Base-by-base conservation (phyloP, 2,113 vertebrate genomes). In the Sinocyclocheilus maitianheensis region DNA sequence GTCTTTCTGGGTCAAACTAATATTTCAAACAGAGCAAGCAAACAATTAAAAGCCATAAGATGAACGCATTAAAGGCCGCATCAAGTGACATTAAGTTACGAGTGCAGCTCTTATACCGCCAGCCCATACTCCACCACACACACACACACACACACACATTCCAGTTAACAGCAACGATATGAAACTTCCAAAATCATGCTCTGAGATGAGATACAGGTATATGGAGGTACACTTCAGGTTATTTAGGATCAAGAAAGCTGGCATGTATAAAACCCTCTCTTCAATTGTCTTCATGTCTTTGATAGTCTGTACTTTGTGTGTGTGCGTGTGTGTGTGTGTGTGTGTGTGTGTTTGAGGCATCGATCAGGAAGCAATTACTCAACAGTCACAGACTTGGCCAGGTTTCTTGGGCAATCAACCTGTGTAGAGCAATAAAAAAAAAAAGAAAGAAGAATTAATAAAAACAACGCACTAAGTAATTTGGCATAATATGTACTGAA, bases 371-470 rank as follows among this genome's bases (percentile, higher is more conserved):
- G 16, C 37, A 46, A 91, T 97, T 94, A 99, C 92, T 99, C 97
- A 62, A 99, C 98, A 10, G 98, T 99, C 90, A 99, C 98, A 5
- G 97, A 97, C 94, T 99, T 99, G 93, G 98, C 98, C 94, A 99
- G 94, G 94, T 99, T 99, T 94, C 98, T 96, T 89, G 98, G 98
- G 80, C 97, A 99, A 94, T 99, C 98, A 93, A 99, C 98, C 97
- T 99, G 93, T 48, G 84, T 77, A 89, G 83, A 55, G 87, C 10
- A 24, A 20, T 24, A 84, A 12, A 30, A 30, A 30, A 24, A 84
- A 9, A 30, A 30, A 22, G 77, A 12, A 7, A 46, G 13, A 51
- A n/a, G 22, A 22, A 62, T 60, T 20, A 58, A 8, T 58, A 22
- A 58, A 58, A 58, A n/a, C 20, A 62, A 62, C 8, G 0, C 20